Evolutionary conservation across 2,888 invertebrate genomes (phyloP).

Genomic region (Lathronympha strigana): DNA sequence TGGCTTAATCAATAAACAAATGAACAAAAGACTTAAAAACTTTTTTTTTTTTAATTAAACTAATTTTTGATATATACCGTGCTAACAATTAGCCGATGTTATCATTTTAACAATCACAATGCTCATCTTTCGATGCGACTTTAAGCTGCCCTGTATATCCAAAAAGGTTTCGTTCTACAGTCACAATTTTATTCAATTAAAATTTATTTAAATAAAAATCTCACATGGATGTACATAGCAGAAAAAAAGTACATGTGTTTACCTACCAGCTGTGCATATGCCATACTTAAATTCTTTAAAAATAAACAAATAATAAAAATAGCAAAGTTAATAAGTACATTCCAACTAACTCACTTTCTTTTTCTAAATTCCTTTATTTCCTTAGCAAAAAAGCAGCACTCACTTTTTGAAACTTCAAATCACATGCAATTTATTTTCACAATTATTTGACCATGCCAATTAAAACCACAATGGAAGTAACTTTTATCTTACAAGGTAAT

Average conservation of each 20-base stretch:
- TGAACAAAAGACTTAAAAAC: neutral
- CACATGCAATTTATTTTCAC: conserved; percentile 29
- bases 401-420: conserved; percentile 18
- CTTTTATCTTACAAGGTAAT: neutral
- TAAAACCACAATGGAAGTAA: neutral
- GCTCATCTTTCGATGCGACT: conserved; percentile 33
- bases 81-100: no score
- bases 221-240: conserved; percentile 33
- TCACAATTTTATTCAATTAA: neutral
- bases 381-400: conserved; percentile 40
- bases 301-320: conserved; percentile 5
- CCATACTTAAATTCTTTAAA: neutral
- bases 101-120: neutral
- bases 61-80: no score
- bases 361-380: conserved; percentile 45
- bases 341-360: conserved; percentile 57
- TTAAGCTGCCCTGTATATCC: conserved; percentile 25
- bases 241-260: conserved; percentile 10
- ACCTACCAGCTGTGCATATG: conserved; percentile 33
- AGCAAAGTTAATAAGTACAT: conserved; percentile 36
- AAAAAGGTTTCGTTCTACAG: neutral
- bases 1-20: neutral
- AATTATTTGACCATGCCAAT: conserved; percentile 33
- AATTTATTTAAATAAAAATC: neutral
- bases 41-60: neutral